Evolutionary conservation across 2,888 invertebrate genomes (phyloP), one percentile per base, ranked within the genome.

Genomic region (Congeria kusceri): DNA sequence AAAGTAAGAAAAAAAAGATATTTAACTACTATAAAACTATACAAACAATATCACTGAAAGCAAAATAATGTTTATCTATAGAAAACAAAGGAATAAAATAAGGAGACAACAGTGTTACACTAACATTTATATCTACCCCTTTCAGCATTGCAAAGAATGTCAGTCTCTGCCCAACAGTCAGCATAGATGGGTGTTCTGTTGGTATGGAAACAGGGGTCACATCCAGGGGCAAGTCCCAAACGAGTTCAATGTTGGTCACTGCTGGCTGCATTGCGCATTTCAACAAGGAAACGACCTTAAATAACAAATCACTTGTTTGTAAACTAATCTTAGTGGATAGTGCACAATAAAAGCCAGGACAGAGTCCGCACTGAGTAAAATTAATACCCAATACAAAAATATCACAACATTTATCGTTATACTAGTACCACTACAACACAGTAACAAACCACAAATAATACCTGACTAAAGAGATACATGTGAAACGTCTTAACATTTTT

Each of bases 211-310:
- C 57, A 1, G 69, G 63, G 15, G 70, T 74, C 4, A 86, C 77
- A 27, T 32, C 68, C 11, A 77, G 46, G 3, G 86, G 84, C 9
- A 86, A 63, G 29, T 78, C 75, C 82, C 82, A 84, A 0, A 18
- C 57, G 3, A 86, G 27, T 5, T 62, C 56, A 9, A 85, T 46
- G 20, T 80, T 62, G 15, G 65, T 78, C 1, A 83, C 67, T 15
- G 71, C 75, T 27, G 85, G 82, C 62, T 86, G 86, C 82, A 85
- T 83, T 15, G 86, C 82, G 62, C 77, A 81, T 39, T 85, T 84
- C 28, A 86, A 63, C 15, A 86, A 64, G 18, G 79, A 70, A 15
- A 86, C 74, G 1, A 86, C 83, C 86, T 86, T 57, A 20, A 74
- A 64, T 28, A 47, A 23, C 20, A 47, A 66, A 3, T 29, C 39